Base-by-base conservation (phyloP, 2,797 vertebrate genomes). In the Hirundo rustica region DNA sequence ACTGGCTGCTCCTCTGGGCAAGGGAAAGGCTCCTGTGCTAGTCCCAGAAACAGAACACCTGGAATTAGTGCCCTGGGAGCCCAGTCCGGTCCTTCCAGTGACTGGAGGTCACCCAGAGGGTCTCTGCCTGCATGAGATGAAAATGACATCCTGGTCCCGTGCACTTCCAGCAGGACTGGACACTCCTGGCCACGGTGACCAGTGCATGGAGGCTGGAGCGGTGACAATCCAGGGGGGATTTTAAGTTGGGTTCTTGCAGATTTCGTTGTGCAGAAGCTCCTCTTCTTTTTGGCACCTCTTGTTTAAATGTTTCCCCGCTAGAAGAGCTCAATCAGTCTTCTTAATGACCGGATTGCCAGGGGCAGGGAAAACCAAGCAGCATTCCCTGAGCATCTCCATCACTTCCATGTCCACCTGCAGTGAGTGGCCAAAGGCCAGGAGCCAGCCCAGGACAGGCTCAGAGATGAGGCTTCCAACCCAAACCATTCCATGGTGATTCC, bases 1-100 rank as follows among this genome's bases (percentile, higher is more conserved):
- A 99, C n/a, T n/a, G n/a, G n/a, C n/a, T n/a, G n/a, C n/a, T n/a
- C n/a, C n/a, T n/a, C n/a, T n/a, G n/a, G n/a, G 99, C 96, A 99
- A 97, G 74, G 97, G 98, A 95, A 99, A 98, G 16, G 98, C 98
- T 97, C 47, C 98, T 98, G 98, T 98, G 22, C 98, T 98, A 97
- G 98, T 99, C 98, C 99, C 99, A 99, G 99, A 88, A 98, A 98
- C 60, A 96, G 73, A 98, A 98, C 75, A 30, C 38, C 51, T 54
- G n/a, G 77, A 65, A 54, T 45, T 36, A 17, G 97, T 97, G 87
- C 14, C 23, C 51, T 27, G 44, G 51, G 83, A 83, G 91, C 62
- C 70, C 36, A 85, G 73, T 86, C 93, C 81, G 76, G 22, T 19
- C 67, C 45, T 97, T 98, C 97, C 98, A 98, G 96, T 97, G 95